A percentile compares a stretch with the other conserved stretches of the same genome.
phyloP scores from a whole-genome alignment of 1,140 invertebrate genomes.

The Drosophila funebris region DNA sequence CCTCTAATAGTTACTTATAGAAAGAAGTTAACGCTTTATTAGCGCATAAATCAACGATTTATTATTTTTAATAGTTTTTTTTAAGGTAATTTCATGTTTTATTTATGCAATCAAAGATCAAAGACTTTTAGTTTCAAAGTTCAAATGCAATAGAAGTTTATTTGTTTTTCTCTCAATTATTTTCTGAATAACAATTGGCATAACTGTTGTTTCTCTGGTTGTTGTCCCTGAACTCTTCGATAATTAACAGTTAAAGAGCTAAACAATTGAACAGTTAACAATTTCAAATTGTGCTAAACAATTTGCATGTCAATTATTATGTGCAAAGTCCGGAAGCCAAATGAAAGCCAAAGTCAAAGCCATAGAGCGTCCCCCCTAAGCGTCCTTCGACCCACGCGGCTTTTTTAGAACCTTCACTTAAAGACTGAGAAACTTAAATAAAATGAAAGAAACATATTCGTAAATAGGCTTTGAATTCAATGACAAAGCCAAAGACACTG shows the following conservation, averaged over 20 bases:
- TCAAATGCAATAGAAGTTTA: slow-evolving; percentile 5
- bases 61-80: slow-evolving; percentile 30
- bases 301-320: slow-evolving; percentile 23
- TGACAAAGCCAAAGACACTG: slow-evolving; percentile 25
- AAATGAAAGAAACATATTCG: background rate
- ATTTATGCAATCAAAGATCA: background rate
- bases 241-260: slow-evolving; percentile 50
- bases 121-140: slow-evolving; percentile 31
- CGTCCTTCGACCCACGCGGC: slow-evolving; percentile 41
- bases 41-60: slow-evolving; percentile 56
- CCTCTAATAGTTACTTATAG: slow-evolving; percentile 6
- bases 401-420: slow-evolving; percentile 39
- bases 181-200: background rate
- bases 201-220: slow-evolving; percentile 16
- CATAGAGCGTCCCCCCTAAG: background rate
- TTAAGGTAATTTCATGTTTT: slow-evolving; percentile 55
- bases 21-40: slow-evolving; percentile 39
- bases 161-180: background rate
- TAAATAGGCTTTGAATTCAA: slow-evolving; percentile 44
- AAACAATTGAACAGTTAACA: slow-evolving; percentile 47
- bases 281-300: slow-evolving; percentile 45
- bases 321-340: slow-evolving; percentile 26
- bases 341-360: slow-evolving; percentile 17
- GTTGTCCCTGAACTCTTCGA: slow-evolving; percentile 22
- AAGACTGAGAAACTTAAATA: background rate